These are phyloP conservation scores for Rhynchophorus ferrugineus DNA, from an alignment of 1,140 invertebrate genomes.

Conservation along the genomic window DNA sequence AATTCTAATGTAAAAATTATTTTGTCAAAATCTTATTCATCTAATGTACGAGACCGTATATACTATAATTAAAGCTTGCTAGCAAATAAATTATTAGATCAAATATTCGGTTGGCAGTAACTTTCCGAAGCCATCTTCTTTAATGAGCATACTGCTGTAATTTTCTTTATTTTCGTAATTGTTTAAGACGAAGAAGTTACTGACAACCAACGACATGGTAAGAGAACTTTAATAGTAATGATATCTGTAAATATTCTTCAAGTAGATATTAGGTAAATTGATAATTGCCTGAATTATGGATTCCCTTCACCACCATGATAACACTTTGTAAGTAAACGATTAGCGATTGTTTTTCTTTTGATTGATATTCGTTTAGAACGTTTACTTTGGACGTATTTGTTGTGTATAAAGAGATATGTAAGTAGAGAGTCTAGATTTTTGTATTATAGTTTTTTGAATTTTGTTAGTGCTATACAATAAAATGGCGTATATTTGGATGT, in stretches of 20 bases:
- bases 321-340: conserved; percentile 15
- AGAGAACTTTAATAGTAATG: too few relatives aligned
- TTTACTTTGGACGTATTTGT: conserved; percentile 29
- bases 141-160: too few relatives aligned
- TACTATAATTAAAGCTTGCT: too few relatives aligned
- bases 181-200: too few relatives aligned
- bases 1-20: not conserved
- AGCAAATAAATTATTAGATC: too few relatives aligned
- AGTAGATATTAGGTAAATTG: not conserved
- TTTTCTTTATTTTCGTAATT: too few relatives aligned
- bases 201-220: too few relatives aligned
- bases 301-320: not conserved
- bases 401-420: conserved; percentile 37
- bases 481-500: conserved; percentile 45
- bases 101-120: too few relatives aligned
- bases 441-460: conserved; percentile 41
- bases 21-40: too few relatives aligned
- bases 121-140: too few relatives aligned
- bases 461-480: conserved; percentile 43
- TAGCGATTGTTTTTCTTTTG: conserved; percentile 19
- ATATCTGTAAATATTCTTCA: conserved; percentile 1
- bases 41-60: too few relatives aligned
- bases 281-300: conserved; percentile 1
- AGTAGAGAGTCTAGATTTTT: conserved; percentile 37
- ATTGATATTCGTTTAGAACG: too few relatives aligned